Evolutionary conservation across 2,113 vertebrate genomes (phyloP).

Genomic region (Cynoglossus semilaevis): DNA sequence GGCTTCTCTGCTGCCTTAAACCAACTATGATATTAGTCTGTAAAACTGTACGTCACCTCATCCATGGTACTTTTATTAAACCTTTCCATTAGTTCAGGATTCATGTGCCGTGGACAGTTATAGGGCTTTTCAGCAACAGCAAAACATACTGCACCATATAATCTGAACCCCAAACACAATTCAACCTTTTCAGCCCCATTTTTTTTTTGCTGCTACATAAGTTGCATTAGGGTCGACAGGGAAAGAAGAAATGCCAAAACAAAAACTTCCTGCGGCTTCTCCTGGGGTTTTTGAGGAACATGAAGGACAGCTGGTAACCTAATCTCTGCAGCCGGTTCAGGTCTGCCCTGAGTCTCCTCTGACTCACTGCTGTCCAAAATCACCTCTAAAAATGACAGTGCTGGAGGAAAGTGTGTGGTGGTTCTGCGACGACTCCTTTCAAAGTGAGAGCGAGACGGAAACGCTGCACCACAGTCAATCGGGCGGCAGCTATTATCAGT

Average conservation of each 20-base stretch:
- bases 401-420: constrained; percentile 1
- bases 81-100: neutral
- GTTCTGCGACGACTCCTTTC: constrained; percentile 8
- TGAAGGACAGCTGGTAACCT: constrained; percentile 17
- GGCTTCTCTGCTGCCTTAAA: too few relatives aligned
- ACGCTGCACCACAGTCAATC: neutral
- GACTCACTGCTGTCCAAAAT: constrained; percentile 17
- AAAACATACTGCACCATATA: neutral
- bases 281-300: constrained; percentile 3
- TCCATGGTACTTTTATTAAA: neutral
- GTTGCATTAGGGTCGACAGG: neutral
- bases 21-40: too few relatives aligned
- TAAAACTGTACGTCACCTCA: neutral
- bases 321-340: constrained; percentile 20
- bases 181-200: neutral
- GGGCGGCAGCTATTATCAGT: neutral
- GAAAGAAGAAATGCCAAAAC: constrained; percentile 6
- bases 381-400: constrained; percentile 13
- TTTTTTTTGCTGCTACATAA: neutral
- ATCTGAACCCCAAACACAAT: neutral
- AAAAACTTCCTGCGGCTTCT: constrained; percentile 4
- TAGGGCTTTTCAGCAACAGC: neutral
- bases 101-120: neutral
- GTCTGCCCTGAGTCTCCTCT: constrained; percentile 9
- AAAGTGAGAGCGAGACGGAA: constrained; percentile 2